Evolutionary conservation across 2,797 vertebrate species (phyloP), one percentile per base, ranked within the genome.

Genomic region (Cyprinella venusta): DNA sequence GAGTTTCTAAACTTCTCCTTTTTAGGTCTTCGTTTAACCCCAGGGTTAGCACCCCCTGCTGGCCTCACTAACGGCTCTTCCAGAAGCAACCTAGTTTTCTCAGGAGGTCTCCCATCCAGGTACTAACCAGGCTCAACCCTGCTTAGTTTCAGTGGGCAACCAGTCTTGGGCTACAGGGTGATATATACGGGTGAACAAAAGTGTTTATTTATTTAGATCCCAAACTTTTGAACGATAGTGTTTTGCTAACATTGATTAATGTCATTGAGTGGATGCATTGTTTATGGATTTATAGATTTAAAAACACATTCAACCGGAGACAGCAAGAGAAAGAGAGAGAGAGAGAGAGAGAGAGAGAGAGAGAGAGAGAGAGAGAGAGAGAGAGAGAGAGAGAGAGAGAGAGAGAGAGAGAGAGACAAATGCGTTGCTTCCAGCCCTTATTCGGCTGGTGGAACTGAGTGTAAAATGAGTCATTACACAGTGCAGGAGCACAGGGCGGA

Each of bases 401-500:
- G 5, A 54, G 33, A 45, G 61, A 85, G 16, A 30, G 69, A 75
- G 80, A 69, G 83, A 81, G 82, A 78, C 45, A 70, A 77, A 83
- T 77, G 52, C 21, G 52, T 83, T 77, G 81, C 81, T 83, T 75
- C 74, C 81, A 83, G 81, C 81, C 26, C 81, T 76, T 69, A 83
- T 61, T 77, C 64, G 38, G 72, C 64, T 83, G 54, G 64, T 54
- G 79, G 79, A 70, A 71, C 67, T 68, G 67, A 75, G 81, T 81
- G 81, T 86, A 87, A 85, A 78, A 84, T 84, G 85, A 88, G 82
- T 87, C 87, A 88, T 87, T 88, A 87, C 81, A 77, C 79, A 78
- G 77, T 72, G 84, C 88, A 87, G 70, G 87, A 88, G 86, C 87
- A 91, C 92, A 92, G 92, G 92, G 92, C 89, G 88, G 88, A 89